These are phyloP conservation scores for Orthonychiurus folsomi DNA, from an alignment of 2,888 invertebrate species.

Conservation along the genomic window DNA sequence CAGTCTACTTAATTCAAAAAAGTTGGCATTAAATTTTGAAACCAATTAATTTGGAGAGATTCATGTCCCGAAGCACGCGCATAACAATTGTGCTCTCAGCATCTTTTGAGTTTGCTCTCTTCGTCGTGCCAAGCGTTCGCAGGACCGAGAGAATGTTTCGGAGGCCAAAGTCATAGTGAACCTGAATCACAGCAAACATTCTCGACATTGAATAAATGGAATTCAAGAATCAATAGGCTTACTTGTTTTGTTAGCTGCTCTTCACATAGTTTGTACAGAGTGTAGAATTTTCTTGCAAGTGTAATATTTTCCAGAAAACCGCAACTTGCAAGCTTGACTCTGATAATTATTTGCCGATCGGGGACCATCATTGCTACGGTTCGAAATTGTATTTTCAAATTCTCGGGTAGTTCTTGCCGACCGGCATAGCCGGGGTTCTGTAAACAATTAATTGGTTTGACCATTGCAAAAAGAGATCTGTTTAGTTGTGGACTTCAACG, in stretches of 20 bases:
- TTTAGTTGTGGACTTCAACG: neutral
- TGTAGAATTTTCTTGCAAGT: conserved; percentile 89
- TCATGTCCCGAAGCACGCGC: conserved; percentile 93
- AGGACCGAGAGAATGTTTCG: conserved; percentile 91
- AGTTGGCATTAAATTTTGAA: conserved; percentile 9
- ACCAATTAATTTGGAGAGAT: conserved; percentile 83
- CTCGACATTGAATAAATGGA: no score
- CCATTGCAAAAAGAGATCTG: neutral
- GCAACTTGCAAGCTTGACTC: conserved; percentile 90
- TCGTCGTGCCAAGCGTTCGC: conserved; percentile 82
- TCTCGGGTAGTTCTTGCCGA: conserved; percentile 90
- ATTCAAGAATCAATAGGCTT: neutral
- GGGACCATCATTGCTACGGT: conserved; percentile 97
- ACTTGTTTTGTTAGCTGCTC: conserved; percentile 90
- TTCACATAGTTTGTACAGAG: conserved; percentile 90
- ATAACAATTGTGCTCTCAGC: conserved; percentile 93
- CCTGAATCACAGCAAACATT: no score
- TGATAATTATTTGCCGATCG: conserved; percentile 90
- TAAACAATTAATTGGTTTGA: conserved; percentile 25
- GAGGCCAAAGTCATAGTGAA: conserved; percentile 93
- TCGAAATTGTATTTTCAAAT: conserved; percentile 92
- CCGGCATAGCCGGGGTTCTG: conserved; percentile 97
- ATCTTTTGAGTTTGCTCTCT: conserved; percentile 82
- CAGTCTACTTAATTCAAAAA: neutral
- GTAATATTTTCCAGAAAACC: conserved; percentile 94